Base-by-base conservation (phyloP, 2,113 vertebrate genomes). In the Mustela nigripes region DNA sequence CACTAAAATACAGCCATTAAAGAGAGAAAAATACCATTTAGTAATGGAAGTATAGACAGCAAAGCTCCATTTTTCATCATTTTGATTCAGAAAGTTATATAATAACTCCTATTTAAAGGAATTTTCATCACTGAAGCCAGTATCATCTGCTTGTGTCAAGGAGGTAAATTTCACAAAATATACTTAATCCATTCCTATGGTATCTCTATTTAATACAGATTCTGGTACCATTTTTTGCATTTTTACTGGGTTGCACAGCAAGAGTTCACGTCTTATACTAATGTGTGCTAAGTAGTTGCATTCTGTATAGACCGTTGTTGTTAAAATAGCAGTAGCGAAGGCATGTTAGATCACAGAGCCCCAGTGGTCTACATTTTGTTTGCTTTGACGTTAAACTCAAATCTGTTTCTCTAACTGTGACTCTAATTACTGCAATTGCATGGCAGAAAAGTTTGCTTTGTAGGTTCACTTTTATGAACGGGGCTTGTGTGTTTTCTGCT, bases 361-460 rank as follows among this genome's bases (percentile, higher is more conserved):
- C 97, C 10, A 96, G 1, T 96, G 93, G 84, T 97, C 98, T 98
- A 85, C 19, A 95, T 98, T 99, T 98, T 98, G 96, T 99, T 99
- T 99, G 96, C 96, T 98, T 93, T 98, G 97, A 98, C 97, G 97
- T 98, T 98, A 99, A 99, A 98, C 88, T 97, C 97, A 98, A 78
- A 80, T 97, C 93, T 98, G 63, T 93, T 98, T 98, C 96, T 98
- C 97, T 98, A 98, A 98, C 91, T 98, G 95, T 98, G 96, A 98
- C 95, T 98, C 95, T 98, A 99, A 99, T 98, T 97, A 98, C 97
- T 86, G 19, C 73, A 98, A 99, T 98, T 98, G 98, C 98, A 98
- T 98, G 98, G 60, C 97, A 98, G 92, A 94, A 98, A 98, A 99
- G 97, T 99, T 98, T 98, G 96, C 96, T 92, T 89, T 96, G 93